Conservation (phyloP, 2,113 vertebrate genomes). For the Natator depressus region DNA sequence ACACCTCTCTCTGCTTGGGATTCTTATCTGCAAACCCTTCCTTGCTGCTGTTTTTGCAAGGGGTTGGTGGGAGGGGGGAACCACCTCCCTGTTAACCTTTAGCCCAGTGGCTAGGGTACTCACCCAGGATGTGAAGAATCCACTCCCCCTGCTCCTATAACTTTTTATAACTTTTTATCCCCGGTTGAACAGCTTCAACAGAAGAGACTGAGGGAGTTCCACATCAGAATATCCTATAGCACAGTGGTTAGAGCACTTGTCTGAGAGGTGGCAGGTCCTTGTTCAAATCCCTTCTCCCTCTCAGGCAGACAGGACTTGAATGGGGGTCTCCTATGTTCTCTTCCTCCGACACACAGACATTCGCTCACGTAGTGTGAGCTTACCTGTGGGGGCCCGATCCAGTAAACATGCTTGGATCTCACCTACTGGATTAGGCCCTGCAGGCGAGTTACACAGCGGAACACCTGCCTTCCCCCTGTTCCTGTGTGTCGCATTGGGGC, state of each 20-base stretch:
- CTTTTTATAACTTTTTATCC: not conserved
- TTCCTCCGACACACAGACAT: too few species aligned
- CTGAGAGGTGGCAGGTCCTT: not conserved
- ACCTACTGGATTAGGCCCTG: too few species aligned
- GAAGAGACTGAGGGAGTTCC: not conserved
- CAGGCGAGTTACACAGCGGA: not conserved
- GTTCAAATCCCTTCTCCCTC: not conserved
- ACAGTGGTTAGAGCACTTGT: not conserved
- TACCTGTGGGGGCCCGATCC: too few species aligned
- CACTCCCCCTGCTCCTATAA: not conserved
- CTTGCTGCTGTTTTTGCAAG: too few species aligned
- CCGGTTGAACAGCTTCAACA: not conserved
- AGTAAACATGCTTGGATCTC: too few species aligned
- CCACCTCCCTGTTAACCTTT: too few species aligned
- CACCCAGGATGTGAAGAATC: not conserved
- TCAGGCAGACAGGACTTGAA: not conserved
- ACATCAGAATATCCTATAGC: not conserved
- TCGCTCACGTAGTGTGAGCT: too few species aligned
- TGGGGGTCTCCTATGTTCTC: not conserved
- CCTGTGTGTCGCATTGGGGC: not conserved
- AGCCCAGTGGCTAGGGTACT: not conserved
- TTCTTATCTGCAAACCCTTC: too few species aligned
- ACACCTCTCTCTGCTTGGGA: too few species aligned
- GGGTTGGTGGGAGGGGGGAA: too few species aligned
- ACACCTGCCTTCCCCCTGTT: not conserved